Percentiles rank a stretch among this genome's conserved stretches.
phyloP scores from a whole-genome alignment of 2,797 vertebrate genomes.

The Scleropages formosus region DNA sequence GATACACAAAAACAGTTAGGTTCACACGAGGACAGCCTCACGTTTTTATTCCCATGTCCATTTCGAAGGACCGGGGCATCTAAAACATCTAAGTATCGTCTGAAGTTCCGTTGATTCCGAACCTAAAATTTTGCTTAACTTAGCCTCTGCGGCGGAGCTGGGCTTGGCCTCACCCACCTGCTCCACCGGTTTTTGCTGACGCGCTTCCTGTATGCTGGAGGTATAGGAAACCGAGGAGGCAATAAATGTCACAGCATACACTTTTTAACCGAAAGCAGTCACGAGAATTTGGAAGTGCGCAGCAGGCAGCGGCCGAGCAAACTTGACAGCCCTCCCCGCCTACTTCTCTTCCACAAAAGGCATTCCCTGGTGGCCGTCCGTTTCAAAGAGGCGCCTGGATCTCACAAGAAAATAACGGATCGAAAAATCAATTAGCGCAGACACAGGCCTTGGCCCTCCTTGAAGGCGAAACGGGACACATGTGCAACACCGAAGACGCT shows the following conservation, averaged over 20 bases:
- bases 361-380: slow-evolving; percentile 68
- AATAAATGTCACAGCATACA: slow-evolving; percentile 72
- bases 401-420: slow-evolving; percentile 76
- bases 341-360: slow-evolving; percentile 60
- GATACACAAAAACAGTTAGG: slow-evolving; percentile 31
- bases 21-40: slow-evolving; percentile 65
- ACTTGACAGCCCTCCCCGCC: slow-evolving; percentile 34
- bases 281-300: slow-evolving; percentile 57
- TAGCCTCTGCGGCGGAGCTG: slow-evolving; percentile 20
- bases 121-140: slow-evolving; percentile 30
- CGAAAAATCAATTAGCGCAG: slow-evolving; percentile 75
- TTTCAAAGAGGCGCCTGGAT: slow-evolving; percentile 71
- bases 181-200: slow-evolving; percentile 58
- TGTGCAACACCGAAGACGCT: slow-evolving; percentile 59
- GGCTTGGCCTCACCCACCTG: slow-evolving; percentile 37
- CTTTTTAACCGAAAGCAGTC: slow-evolving; percentile 60
- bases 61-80: slow-evolving; percentile 24
- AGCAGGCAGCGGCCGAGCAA: slow-evolving; percentile 52
- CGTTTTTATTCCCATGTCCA: slow-evolving; percentile 43
- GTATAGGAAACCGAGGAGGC: slow-evolving; percentile 64
- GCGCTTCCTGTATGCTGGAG: slow-evolving; percentile 40
- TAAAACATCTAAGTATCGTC: slow-evolving; percentile 16
- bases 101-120: slow-evolving; percentile 10
- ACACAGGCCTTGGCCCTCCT: slow-evolving; percentile 69
- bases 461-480: slow-evolving; percentile 71